Evolutionary conservation across 2,113 vertebrate genomes (phyloP), one percentile per base, ranked within the genome.

Genomic region (Turnix velox): DNA sequence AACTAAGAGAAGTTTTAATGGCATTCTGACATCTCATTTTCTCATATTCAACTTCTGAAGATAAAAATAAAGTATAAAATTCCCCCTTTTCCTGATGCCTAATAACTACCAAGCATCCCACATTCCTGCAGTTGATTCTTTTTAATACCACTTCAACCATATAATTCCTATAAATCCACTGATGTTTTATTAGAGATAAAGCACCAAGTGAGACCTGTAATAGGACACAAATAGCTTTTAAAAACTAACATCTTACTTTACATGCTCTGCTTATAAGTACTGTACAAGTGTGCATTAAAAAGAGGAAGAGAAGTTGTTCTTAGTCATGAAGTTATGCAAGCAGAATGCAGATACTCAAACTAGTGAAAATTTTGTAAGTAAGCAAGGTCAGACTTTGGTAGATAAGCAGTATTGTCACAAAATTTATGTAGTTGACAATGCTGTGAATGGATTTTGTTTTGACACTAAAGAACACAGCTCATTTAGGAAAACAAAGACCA

Each of bases 401-500:
- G 14, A 23, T 48, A 67, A 86, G 51, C 16, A 12, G 81, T 69
- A 81, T 58, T 82, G 79, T 83, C 52, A 94, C 69, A 55, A 94
- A 87, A 84, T 73, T 95, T 89, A 91, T 58, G 63, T 14, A 75
- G 52, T 18, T 78, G 92, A 83, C 62, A 48, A 73, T 31, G 59
- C 65, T 37, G 31, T 48, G 87, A 93, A 95, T 78, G 71, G 76
- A 82, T 72, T 87, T 58, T 82, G 48, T 86, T 95, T 82, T 90
- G 90, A 87, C 62, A 79, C 75, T 65, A 73, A 88, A 87, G 87
- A 86, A 67, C 62, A 15, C 46, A 37, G 92, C 87, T 94, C 93
- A 81, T 90, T 97, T 95, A 95, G 84, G 84, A 96, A 96, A 96
- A 96, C 92, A 96, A 97, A 96, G 71, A 87, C 20, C 80, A 84